Conservation (phyloP, 2,888 invertebrate genomes). For the Drosophila anceps region DNA sequence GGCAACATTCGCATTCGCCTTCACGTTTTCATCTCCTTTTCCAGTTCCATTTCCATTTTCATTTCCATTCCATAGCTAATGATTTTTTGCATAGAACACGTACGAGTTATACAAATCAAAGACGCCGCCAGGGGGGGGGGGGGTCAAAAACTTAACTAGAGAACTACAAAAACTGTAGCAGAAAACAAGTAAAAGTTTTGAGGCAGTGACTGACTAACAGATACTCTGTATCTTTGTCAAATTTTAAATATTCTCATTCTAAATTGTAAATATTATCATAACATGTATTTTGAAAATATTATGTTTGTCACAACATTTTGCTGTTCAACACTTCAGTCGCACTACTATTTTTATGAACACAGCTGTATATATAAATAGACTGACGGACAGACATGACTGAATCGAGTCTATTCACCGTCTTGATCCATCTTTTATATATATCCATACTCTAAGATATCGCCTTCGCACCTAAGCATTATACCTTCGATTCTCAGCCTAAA, state of each 20-base stretch:
- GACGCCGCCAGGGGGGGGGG: conserved; percentile 8
- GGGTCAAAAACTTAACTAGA: conserved; percentile 25
- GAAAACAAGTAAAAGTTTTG: neutral
- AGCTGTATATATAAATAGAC: too few relatives aligned
- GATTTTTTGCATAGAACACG: conserved; percentile 52
- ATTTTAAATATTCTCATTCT: too few relatives aligned
- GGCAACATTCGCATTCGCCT: conserved; percentile 9
- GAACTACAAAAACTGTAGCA: neutral
- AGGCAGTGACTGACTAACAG: neutral
- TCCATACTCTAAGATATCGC: neutral
- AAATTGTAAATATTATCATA: too few relatives aligned
- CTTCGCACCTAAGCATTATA: neutral
- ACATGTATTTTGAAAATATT: too few relatives aligned
- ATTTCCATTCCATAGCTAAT: conserved; percentile 29
- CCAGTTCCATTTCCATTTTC: conserved; percentile 2
- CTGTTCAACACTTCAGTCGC: too few relatives aligned
- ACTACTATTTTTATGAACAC: too few relatives aligned
- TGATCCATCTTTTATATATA: neutral
- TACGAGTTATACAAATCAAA: conserved; percentile 49
- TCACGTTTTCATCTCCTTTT: conserved; percentile 13
- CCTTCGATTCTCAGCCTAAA: neutral
- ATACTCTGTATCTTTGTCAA: too few relatives aligned
- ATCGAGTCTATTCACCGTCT: neutral
- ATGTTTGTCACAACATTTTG: too few relatives aligned
- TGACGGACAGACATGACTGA: too few relatives aligned